Percentiles rank a stretch among this genome's conserved stretches.
Evolutionary conservation across 2,113 vertebrate species (phyloP).

Genomic region (Leptocoma aspasia): DNA sequence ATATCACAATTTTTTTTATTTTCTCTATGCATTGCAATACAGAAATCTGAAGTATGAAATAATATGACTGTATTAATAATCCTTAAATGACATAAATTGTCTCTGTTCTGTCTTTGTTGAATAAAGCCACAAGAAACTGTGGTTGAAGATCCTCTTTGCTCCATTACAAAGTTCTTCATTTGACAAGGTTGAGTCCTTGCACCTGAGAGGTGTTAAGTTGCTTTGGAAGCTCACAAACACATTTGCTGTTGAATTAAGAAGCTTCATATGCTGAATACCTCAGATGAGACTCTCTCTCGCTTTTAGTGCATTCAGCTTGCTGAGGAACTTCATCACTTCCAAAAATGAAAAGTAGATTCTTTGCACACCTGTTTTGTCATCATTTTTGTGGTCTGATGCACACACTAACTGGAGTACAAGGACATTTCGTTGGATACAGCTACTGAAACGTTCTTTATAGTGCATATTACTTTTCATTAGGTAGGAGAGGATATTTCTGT

Average conservation of each 20-base stretch:
- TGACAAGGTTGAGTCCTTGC: background rate
- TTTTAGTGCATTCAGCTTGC: conserved; percentile 6
- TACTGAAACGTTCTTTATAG: conserved; percentile 24
- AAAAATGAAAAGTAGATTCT: conserved; percentile 21
- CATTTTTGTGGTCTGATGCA: conserved; percentile 43
- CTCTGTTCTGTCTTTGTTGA: background rate
- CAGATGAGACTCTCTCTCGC: background rate
- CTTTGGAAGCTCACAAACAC: background rate
- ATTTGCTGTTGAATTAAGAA: background rate
- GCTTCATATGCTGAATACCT: background rate
- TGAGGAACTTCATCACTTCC: conserved; percentile 25
- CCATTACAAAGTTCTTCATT: background rate
- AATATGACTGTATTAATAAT: background rate
- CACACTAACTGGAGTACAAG: conserved; percentile 24
- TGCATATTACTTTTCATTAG: conserved; percentile 53
- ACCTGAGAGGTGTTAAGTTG: background rate
- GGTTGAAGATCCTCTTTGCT: background rate
- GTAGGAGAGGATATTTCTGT: conserved; percentile 33
- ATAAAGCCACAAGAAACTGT: background rate
- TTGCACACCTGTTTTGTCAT: conserved; percentile 29
- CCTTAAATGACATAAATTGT: background rate
- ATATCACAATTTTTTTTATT: background rate
- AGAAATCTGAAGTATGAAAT: background rate
- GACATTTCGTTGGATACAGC: conserved; percentile 38
- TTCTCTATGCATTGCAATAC: background rate